Conservation (phyloP, 2,797 vertebrate species). For the Fundulus diaphanus region DNA sequence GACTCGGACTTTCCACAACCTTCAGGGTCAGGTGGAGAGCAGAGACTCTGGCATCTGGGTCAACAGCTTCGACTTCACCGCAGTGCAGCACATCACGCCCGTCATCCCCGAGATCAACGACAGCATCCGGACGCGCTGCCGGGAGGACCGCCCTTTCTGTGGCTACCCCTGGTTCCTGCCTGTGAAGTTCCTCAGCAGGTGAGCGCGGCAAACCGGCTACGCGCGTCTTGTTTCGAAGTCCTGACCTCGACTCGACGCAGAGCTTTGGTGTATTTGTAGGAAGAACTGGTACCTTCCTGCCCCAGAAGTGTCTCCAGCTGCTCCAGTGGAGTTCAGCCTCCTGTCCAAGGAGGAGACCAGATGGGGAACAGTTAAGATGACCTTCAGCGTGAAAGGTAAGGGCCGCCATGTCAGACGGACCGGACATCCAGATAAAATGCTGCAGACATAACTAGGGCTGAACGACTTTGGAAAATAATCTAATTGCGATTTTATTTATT, state of each 20-base stretch:
- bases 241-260: not conserved
- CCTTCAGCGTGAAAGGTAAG: constrained; percentile 89
- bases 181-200: constrained; percentile 93
- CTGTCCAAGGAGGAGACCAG: constrained; percentile 86
- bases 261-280: constrained; percentile 70
- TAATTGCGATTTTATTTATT: too few relatives aligned
- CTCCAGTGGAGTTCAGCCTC: constrained; percentile 86
- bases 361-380: constrained; percentile 87
- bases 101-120: constrained; percentile 92
- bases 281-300: constrained; percentile 98
- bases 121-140: constrained; percentile 84
- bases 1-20: constrained; percentile 87
- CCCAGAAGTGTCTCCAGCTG: constrained; percentile 83
- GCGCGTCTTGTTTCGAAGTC: not conserved
- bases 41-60: constrained; percentile 95
- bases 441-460: too few relatives aligned
- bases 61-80: constrained; percentile 95
- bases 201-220: constrained; percentile 39
- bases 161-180: constrained; percentile 97
- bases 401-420: not conserved
- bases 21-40: constrained; percentile 86
- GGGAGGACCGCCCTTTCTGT: constrained; percentile 87
- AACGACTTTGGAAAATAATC: too few relatives aligned
- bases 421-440: not conserved
- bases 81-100: constrained; percentile 90